Base-by-base conservation (phyloP, 2,888 invertebrate genomes). In the Parnassius apollo region DNA sequence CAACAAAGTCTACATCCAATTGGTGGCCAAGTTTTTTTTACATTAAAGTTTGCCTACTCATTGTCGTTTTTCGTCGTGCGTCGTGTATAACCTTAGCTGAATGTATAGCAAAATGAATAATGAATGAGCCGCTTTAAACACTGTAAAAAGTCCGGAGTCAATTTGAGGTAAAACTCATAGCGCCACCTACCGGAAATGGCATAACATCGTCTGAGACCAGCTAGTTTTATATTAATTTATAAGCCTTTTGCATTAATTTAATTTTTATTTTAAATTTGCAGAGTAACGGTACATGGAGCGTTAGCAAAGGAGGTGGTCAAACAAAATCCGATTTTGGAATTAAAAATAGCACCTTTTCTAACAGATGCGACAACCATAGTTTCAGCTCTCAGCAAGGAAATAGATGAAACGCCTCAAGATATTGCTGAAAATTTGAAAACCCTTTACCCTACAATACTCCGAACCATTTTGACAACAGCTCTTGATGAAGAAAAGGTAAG, bases 301-400 rank as follows among this genome's bases (percentile, higher is more conserved):
- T 65, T 92, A 64, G 91, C 92, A 2, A 90, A 88, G 66, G 91
- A 91, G 70, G 85, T 92, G 9, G 83, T 92, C 0, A 83, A 82
- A 25, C 90, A 91, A 63, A 92, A 91, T 65, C 69, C 81, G 0
- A 81, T 92, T 1, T 68, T 92, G 2, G 83, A 88, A 56, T 86
- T 75, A 62, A 91, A 91, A 68, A 79, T 92, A 53, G 71, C 84
- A 0, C 89, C 92, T 0, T 74, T 81, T 1, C 66, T 92, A 1
- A 74, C 82, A 1, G 82, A 88, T 51, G 72, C 82, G 0, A 80
- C 80, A 0, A 76, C 76, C 0, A 68, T 89, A 1, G 71, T 89
- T 7, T 70, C 68, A 0, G 91, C 85, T 0, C 66, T 92, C 1
- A 86, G 85, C 42, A 56, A 78, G 3, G 85, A 92, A 59, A 69